Conservation (phyloP, 2,113 vertebrate genomes). For the Leucosticte australis region DNA sequence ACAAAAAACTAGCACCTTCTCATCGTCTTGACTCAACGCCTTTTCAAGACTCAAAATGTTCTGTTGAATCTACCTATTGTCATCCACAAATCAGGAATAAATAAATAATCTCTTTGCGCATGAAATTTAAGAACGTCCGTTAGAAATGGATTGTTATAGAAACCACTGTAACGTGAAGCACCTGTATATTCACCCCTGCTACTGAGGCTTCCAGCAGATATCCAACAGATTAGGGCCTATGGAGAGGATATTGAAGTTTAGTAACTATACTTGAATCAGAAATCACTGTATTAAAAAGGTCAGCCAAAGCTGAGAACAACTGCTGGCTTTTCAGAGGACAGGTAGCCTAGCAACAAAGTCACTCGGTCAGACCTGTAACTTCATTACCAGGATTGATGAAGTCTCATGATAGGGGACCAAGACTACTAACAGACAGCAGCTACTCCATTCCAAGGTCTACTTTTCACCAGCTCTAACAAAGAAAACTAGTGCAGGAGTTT, state of each 20-base stretch:
- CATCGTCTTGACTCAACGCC: background rate
- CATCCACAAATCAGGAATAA: background rate
- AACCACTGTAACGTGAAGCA: background rate
- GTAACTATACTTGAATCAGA: background rate
- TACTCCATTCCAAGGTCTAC: background rate
- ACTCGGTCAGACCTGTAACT: background rate
- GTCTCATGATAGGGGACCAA: background rate
- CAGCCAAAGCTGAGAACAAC: background rate
- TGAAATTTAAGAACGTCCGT: background rate
- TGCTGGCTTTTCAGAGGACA: background rate
- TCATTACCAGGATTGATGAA: slow-evolving; percentile 16
- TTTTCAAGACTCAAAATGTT: background rate
- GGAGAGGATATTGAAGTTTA: background rate
- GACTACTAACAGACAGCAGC: background rate
- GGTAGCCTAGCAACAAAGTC: slow-evolving; percentile 41
- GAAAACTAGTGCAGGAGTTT: background rate
- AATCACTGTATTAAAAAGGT: background rate
- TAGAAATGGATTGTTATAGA: background rate
- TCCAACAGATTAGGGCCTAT: background rate
- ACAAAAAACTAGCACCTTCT: background rate
- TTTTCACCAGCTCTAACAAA: background rate
- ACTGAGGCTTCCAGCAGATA: background rate
- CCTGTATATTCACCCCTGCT: background rate
- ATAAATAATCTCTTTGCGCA: background rate
- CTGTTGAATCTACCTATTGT: background rate